Base-by-base conservation (phyloP, 2,113 vertebrate genomes). In the Elaphurus davidianus region DNA sequence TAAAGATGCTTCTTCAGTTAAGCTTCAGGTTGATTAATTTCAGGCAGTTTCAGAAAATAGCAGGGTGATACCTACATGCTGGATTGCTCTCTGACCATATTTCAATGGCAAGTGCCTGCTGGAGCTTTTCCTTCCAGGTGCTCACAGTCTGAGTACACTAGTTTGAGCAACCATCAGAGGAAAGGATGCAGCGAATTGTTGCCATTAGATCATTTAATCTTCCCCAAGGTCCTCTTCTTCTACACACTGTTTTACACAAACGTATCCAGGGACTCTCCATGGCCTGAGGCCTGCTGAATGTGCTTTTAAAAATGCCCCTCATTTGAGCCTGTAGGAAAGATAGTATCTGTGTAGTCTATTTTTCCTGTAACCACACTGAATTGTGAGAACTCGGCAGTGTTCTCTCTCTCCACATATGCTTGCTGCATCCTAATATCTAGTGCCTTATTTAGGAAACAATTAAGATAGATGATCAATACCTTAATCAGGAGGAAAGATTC, bases 151-250 rank as follows among this genome's bases (percentile, higher is more conserved):
- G 89, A 97, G 95, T 93, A 83, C 52, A n/a, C 55, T 47, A 50
- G 76, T 93, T 94, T 9, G 0, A 52, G 55, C 83, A 98, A 64
- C 85, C 17, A 15, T 96, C 96, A 87, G 89, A 98, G 91, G 94
- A 92, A 95, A 93, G 93, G 97, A 81, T 67, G 89, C n/a, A 54
- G 59, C 6, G 11, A 94, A 94, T 90, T 91, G 89, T 96, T 93
- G 43, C 81, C 67, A 64, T 96, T 96, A 67, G 45, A 96, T 96
- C 87, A 84, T 96, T 98, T 91, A 93, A 91, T 88, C 94, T 97
- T 97, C 91, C 96, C 97, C 28, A 83, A 91, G 79, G 93, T 87
- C 92, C 94, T 97, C 82, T 84, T 98, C n/a, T 85, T 95, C 60
- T 25, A 62, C 67, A 93, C 33, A 79, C 67, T 90, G 71, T 94